phyloP scores from a whole-genome alignment of 1,140 invertebrate species.

The Globodera ellingtonae region DNA sequence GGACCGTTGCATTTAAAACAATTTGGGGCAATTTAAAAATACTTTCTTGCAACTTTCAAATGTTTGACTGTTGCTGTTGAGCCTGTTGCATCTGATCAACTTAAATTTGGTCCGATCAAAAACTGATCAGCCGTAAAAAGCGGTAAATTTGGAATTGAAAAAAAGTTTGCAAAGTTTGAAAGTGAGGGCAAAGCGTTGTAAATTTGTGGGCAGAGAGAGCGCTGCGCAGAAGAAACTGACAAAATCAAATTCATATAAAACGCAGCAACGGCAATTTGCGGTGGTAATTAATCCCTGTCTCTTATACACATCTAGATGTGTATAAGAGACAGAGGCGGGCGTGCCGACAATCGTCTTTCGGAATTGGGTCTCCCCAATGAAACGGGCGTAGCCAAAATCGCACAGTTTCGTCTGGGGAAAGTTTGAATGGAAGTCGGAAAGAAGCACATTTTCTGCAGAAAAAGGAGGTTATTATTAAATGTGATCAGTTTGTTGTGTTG shows the following conservation, averaged over 20 bases:
- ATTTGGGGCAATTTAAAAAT: background rate
- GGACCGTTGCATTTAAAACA: background rate
- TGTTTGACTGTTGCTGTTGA: background rate
- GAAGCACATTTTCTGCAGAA: slow-evolving; percentile 60
- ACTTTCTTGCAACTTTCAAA: background rate
- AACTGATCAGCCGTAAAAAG: too few relatives aligned
- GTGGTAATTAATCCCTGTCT: too few relatives aligned
- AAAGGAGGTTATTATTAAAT: background rate
- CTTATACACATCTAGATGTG: too few relatives aligned
- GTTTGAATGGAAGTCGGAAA: slow-evolving; percentile 53
- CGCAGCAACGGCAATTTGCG: too few relatives aligned
- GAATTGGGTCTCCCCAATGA: slow-evolving; percentile 98
- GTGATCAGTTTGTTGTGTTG: background rate
- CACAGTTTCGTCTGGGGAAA: slow-evolving; percentile 78
- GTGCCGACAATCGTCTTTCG: slow-evolving; percentile 83
- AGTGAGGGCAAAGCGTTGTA: too few relatives aligned
- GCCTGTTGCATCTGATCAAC: background rate
- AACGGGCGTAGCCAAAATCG: slow-evolving; percentile 97
- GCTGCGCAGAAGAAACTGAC: too few relatives aligned
- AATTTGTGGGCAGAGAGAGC: too few relatives aligned
- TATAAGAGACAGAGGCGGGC: slow-evolving; percentile 73
- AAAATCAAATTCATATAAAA: too few relatives aligned
- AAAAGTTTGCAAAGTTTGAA: too few relatives aligned
- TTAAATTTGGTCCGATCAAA: background rate
- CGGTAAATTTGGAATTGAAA: too few relatives aligned